A percentile compares a stretch with the other conserved stretches of the same genome.
Conservation (phyloP, 2,888 invertebrate genomes). For the Lymantria dispar region DNA sequence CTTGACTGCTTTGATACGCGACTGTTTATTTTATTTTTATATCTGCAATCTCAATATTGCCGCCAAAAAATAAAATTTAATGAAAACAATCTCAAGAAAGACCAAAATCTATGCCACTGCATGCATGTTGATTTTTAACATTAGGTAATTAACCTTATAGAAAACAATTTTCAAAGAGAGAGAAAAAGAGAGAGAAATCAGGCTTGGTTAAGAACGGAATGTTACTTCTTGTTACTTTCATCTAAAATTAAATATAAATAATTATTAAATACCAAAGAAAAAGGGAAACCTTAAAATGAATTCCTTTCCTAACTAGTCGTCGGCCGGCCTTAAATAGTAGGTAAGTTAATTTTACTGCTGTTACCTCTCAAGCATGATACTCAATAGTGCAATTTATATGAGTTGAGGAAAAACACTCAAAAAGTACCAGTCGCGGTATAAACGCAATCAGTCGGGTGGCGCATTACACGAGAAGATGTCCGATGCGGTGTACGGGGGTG, state of each 20-base stretch:
- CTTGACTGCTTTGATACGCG: conserved; percentile 39
- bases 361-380: too few relatives aligned
- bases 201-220: too few relatives aligned
- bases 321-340: too few relatives aligned
- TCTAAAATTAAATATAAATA: too few relatives aligned
- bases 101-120: too few relatives aligned
- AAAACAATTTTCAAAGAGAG: background rate
- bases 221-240: too few relatives aligned
- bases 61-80: background rate
- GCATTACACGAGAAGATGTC: conserved; percentile 65
- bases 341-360: too few relatives aligned
- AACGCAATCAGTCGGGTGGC: conserved; percentile 63
- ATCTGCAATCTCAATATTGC: background rate
- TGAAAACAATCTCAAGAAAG: background rate
- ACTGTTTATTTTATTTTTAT: background rate
- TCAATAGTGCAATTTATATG: background rate
- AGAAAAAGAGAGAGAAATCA: too few relatives aligned
- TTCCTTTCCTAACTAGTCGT: too few relatives aligned
- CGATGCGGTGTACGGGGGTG: conserved; percentile 42
- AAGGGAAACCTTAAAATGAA: too few relatives aligned
- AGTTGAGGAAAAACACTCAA: conserved; percentile 34
- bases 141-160: background rate
- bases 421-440: conserved; percentile 24
- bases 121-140: background rate
- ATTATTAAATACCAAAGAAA: too few relatives aligned